A percentile compares a stretch with the other conserved stretches of the same genome.
Conservation (phyloP, 2,113 vertebrate species). For the Pelecanoides urinatrix region DNA sequence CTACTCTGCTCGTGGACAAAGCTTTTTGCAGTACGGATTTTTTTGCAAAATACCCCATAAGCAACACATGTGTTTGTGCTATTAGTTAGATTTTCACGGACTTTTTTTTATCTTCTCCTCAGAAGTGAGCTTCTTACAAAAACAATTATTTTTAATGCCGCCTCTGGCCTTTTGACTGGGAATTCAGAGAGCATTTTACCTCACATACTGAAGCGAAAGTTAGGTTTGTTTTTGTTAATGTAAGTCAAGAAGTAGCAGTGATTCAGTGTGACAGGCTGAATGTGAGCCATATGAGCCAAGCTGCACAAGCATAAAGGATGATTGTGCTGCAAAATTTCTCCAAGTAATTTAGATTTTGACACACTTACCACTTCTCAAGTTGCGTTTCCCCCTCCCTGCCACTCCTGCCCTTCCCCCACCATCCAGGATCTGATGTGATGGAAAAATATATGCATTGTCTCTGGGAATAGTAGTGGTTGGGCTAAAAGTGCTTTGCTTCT, state of each 20-base stretch:
- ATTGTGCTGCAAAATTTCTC: constrained; percentile 48
- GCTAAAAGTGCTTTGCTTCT: not conserved
- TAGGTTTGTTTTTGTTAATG: constrained; percentile 55
- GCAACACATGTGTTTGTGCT: constrained; percentile 2
- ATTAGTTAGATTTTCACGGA: not conserved
- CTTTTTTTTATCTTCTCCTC: not conserved
- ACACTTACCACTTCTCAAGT: constrained; percentile 33
- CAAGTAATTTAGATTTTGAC: constrained; percentile 41
- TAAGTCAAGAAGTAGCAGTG: constrained; percentile 49
- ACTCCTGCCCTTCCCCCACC: not conserved
- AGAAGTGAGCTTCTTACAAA: not conserved
- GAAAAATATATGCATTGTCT: constrained; percentile 49
- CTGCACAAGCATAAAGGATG: constrained; percentile 40
- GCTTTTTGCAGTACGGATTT: not conserved
- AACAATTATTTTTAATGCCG: not conserved
- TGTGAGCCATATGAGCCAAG: constrained; percentile 52
- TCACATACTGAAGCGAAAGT: not conserved
- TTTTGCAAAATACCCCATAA: not conserved
- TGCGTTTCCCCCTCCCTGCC: not conserved
- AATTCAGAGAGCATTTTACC: not conserved
- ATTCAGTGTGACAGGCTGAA: constrained; percentile 66
- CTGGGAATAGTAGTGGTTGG: not conserved
- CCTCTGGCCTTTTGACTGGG: constrained; percentile 29
- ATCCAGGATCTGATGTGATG: not conserved
- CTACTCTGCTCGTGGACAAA: not conserved